Evolutionary conservation across 1,140 invertebrate species (phyloP).

Genomic region (Oreohelix idahoensis): DNA sequence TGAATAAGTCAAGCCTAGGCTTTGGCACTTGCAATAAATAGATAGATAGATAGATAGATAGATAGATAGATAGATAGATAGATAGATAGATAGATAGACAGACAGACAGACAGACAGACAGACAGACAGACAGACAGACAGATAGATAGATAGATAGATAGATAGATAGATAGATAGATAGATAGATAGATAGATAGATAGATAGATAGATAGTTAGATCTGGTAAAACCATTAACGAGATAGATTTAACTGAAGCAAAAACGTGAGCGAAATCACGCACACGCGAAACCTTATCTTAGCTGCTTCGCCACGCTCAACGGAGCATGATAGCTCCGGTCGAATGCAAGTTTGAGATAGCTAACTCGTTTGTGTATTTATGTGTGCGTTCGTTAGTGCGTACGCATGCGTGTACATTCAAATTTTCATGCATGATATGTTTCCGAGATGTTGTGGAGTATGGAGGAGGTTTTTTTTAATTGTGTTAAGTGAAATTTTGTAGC

Average conservation of each 20-base stretch:
- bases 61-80: too few relatives aligned
- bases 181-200: slow-evolving; percentile 22
- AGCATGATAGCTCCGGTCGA: background rate
- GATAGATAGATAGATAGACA: background rate
- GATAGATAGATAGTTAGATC: slow-evolving; percentile 15
- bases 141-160: background rate
- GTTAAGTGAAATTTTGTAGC: too few relatives aligned
- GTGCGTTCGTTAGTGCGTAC: background rate
- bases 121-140: too few relatives aligned
- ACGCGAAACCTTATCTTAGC: background rate
- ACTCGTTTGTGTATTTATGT: background rate
- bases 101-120: background rate
- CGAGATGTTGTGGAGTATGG: background rate
- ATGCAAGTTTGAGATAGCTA: background rate
- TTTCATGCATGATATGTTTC: background rate
- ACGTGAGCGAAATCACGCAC: slow-evolving; percentile 6
- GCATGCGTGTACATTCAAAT: background rate
- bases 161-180: slow-evolving; percentile 24
- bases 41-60: too few relatives aligned
- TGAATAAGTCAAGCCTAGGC: too few relatives aligned
- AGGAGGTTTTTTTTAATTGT: too few relatives aligned
- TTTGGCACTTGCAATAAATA: too few relatives aligned
- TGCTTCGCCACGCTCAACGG: slow-evolving; percentile 1
- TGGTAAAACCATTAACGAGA: background rate
- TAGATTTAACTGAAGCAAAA: background rate